Evolutionary conservation across 2,888 invertebrate species (phyloP).

Genomic region (Priocnemis perturbator): DNA sequence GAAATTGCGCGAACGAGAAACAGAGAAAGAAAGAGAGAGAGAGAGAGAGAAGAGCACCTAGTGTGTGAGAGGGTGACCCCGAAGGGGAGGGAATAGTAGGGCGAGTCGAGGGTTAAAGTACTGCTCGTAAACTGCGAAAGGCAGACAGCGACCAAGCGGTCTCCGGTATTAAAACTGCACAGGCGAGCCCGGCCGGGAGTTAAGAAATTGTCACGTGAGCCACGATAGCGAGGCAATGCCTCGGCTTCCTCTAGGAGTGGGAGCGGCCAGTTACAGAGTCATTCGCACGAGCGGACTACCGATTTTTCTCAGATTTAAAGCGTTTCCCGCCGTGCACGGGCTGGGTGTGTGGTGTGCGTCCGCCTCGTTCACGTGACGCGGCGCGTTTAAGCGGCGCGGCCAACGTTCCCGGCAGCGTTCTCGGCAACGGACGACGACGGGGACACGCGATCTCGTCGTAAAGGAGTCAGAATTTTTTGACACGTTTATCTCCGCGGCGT

Average conservation of each 20-base stretch:
- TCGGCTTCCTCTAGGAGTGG: no score
- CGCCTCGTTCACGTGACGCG: slow-evolving; percentile 40
- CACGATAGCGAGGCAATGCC: slow-evolving; percentile 22
- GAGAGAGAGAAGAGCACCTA: slow-evolving; percentile 4
- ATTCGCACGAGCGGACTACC: slow-evolving; percentile 20
- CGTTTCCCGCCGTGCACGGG: slow-evolving; percentile 3
- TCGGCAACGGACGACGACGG: background rate
- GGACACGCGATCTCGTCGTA: slow-evolving; percentile 51
- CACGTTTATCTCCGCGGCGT: slow-evolving; percentile 44
- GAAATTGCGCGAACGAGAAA: background rate
- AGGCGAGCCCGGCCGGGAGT: slow-evolving; percentile 38
- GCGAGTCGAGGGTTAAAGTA: slow-evolving; percentile 27
- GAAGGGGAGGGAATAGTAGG: background rate
- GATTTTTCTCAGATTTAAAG: slow-evolving; percentile 52
- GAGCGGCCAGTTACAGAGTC: background rate
- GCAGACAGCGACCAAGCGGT: slow-evolving; percentile 25
- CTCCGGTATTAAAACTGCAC: slow-evolving; percentile 40
- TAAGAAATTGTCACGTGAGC: slow-evolving; percentile 57
- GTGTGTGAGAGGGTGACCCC: no score
- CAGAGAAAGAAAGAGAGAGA: background rate
- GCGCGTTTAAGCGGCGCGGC: slow-evolving; percentile 36
- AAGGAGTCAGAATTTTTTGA: slow-evolving; percentile 52
- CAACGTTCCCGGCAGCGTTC: slow-evolving; percentile 9
- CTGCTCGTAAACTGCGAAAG: slow-evolving; percentile 47
- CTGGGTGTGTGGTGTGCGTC: slow-evolving; percentile 9